phyloP scores from a whole-genome alignment of 2,113 vertebrate genomes.

The Chaetodon auriga region DNA sequence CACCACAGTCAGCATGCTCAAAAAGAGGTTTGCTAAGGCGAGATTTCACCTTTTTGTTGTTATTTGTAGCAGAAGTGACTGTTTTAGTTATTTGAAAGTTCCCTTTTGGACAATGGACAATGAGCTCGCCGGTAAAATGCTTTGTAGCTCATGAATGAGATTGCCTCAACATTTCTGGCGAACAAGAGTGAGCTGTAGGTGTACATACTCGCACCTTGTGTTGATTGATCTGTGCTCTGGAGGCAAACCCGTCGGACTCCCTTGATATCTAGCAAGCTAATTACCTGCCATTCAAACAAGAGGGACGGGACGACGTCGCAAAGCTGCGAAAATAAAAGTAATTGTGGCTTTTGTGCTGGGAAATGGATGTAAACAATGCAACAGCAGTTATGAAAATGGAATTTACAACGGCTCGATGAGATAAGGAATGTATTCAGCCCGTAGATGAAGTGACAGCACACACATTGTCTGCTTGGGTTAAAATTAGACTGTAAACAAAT shows the following conservation, averaged over 20 bases:
- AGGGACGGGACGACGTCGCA: background rate
- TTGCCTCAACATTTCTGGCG: slow-evolving; percentile 13
- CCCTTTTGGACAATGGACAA: too few relatives aligned
- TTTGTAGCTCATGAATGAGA: slow-evolving; percentile 8
- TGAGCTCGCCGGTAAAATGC: background rate
- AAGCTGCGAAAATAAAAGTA: slow-evolving; percentile 36
- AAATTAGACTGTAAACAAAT: slow-evolving; percentile 55
- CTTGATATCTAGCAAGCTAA: slow-evolving; percentile 42
- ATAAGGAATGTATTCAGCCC: slow-evolving; percentile 38
- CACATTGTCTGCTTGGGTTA: slow-evolving; percentile 21
- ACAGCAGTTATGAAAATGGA: slow-evolving; percentile 45
- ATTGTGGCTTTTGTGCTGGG: slow-evolving; percentile 44
- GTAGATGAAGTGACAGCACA: slow-evolving; percentile 48
- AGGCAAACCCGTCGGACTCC: slow-evolving; percentile 22
- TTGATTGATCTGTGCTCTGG: slow-evolving; percentile 24
- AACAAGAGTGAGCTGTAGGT: background rate
- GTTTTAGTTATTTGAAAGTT: background rate
- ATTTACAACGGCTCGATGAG: slow-evolving; percentile 31
- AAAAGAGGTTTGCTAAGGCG: too few relatives aligned
- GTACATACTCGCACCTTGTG: background rate
- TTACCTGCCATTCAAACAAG: slow-evolving; percentile 42
- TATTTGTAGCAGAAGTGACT: background rate
- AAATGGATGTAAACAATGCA: slow-evolving; percentile 58
- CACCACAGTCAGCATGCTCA: background rate
- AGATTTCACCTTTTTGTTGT: background rate